Conservation (phyloP, 1,140 invertebrate genomes). For the Drosophila novamexicana region DNA sequence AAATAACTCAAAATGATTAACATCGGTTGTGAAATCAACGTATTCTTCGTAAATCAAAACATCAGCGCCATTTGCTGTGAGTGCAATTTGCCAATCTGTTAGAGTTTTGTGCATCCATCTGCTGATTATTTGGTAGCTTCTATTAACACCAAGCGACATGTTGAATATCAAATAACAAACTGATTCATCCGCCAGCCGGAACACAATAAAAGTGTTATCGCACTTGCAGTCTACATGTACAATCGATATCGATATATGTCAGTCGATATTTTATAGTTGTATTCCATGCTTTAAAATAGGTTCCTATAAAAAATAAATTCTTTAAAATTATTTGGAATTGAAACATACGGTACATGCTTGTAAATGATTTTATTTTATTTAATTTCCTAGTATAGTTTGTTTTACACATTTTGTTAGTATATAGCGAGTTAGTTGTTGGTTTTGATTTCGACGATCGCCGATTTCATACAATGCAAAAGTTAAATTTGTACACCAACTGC, state of each 20-base stretch:
- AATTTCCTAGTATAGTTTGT: conserved; percentile 6
- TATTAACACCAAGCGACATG: conserved; percentile 2
- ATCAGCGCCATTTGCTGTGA: neutral
- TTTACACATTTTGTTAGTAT: conserved; percentile 20
- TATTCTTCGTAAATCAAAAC: conserved; percentile 27
- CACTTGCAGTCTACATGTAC: neutral
- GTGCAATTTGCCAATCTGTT: conserved; percentile 3
- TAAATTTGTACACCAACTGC: too few species aligned
- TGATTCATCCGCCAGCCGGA: neutral
- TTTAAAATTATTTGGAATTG: neutral
- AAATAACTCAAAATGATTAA: conserved; percentile 5
- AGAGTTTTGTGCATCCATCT: conserved; percentile 32
- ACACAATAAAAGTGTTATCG: neutral
- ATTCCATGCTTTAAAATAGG: neutral
- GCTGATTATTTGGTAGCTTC: conserved; percentile 15
- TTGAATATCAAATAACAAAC: neutral
- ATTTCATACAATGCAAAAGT: too few species aligned
- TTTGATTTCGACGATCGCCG: neutral
- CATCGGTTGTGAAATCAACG: conserved; percentile 17
- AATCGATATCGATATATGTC: neutral
- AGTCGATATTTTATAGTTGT: neutral
- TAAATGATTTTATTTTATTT: conserved; percentile 20
- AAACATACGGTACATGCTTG: neutral
- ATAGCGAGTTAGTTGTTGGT: conserved; percentile 16
- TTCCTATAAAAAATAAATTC: neutral